Base-by-base conservation (phyloP, 2,888 invertebrate species). In the Drymonia ruficornis region DNA sequence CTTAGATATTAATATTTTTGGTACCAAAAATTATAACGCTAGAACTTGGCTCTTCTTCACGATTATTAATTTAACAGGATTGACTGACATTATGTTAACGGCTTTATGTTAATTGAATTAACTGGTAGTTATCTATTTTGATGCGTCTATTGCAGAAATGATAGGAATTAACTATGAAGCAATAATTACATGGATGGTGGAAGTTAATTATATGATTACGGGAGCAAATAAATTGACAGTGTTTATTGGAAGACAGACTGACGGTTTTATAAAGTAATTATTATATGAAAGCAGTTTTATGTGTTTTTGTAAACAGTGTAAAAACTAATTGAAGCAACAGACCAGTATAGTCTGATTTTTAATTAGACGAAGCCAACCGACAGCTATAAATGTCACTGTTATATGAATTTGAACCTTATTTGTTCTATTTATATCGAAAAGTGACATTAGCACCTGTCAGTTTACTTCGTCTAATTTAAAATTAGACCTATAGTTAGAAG, bases 91-190 rank as follows among this genome's bases (percentile, higher is more conserved):
- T 40, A 15, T 52, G 55, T 53, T 64, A 53, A 55, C 51, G 36
- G 31, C 42, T 34, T 15, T 31, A 46, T 15, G 23, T 47, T 68
- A 53, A 68, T 64, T 60, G 51, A 55, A 68, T 59, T 68, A 64
- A 68, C 49, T 43, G 43, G 48, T 44, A 52, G 53, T 50, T 59
- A 59, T 59, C 51, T 49, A 53, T 65, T 48, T 65, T 53, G 45
- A 52, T 50, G 49, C 50, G 18, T 53, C 51, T 48, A 40, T 12
- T 12, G 42, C 50, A 23, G 40, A 43, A 43, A 13, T 43, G 1
- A 2, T 23, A 43, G 43, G 19, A 19, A 43, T 43, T 43, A 43
- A 43, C 11, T 43, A 12, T 18, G 43, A 5, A 13, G 12, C 19
- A 13, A 13, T 43, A 43, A 43, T 43, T 19, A 43, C 19, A 43